Evolutionary conservation across 1,140 invertebrate genomes (phyloP).

Genomic region (Zelostemma sp.): DNA sequence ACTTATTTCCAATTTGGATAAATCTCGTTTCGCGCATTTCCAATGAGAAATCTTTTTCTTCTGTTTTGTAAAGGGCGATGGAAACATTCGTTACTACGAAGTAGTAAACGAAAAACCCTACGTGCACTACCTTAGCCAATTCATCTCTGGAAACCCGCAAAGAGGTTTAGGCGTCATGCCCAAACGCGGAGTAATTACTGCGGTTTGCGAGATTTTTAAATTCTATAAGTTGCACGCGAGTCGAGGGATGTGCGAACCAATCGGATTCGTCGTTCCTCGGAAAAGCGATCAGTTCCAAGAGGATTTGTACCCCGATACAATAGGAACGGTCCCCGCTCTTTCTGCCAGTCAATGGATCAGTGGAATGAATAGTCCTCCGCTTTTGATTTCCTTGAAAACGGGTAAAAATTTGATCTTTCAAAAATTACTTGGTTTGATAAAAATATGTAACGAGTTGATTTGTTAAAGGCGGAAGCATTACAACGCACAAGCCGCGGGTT

Average conservation of each 20-base stretch:
- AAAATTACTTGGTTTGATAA: no score
- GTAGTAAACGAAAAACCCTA: slow-evolving; percentile 87
- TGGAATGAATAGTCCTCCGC: slow-evolving; percentile 69
- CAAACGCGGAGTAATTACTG: slow-evolving; percentile 89
- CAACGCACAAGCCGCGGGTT: slow-evolving; percentile 79
- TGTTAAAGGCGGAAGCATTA: slow-evolving; percentile 74
- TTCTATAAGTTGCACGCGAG: slow-evolving; percentile 95
- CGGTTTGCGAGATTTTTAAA: slow-evolving; percentile 87
- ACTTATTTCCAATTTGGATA: no score
- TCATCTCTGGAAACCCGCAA: slow-evolving; percentile 90
- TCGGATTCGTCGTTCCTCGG: slow-evolving; percentile 94
- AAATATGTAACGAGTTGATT: background rate
- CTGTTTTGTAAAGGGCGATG: slow-evolving; percentile 80
- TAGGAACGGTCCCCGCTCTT: slow-evolving; percentile 83
- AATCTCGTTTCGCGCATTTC: no score
- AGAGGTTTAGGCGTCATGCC: slow-evolving; percentile 93
- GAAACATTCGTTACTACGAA: slow-evolving; percentile 96
- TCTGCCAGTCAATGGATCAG: slow-evolving; percentile 90
- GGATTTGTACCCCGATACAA: slow-evolving; percentile 94
- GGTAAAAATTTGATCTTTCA: no score
- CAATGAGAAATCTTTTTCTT: slow-evolving; percentile 2
- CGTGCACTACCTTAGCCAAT: slow-evolving; percentile 91
- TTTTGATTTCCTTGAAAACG: no score
- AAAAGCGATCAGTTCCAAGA: slow-evolving; percentile 87
- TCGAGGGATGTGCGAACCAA: slow-evolving; percentile 87